Conservation (phyloP, 1,140 invertebrate genomes). For the Leptoteleia sp. region DNA sequence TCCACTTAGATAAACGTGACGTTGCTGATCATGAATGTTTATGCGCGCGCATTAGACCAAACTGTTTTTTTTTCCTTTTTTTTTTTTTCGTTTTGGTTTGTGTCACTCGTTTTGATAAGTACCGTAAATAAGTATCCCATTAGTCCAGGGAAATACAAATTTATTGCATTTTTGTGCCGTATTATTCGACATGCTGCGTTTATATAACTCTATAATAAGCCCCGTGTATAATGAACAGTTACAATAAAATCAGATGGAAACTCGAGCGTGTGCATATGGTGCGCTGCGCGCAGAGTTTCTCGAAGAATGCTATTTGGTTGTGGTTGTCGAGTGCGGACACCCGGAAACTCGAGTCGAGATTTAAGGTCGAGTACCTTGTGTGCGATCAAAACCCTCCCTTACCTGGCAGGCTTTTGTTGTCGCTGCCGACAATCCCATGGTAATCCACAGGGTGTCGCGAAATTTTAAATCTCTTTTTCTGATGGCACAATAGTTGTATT, state of each 20-base stretch:
- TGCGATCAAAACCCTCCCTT: conserved; percentile 58
- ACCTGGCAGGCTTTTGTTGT: conserved; percentile 60
- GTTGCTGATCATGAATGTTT: conserved; percentile 14
- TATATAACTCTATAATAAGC: conserved; percentile 57
- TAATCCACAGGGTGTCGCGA: conserved; percentile 65
- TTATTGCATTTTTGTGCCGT: conserved; percentile 27
- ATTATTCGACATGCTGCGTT: conserved; percentile 38
- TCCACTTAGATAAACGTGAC: conserved; percentile 6
- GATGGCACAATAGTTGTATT: conserved; percentile 25
- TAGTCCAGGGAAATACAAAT: conserved; percentile 9
- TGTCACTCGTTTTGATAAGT: conserved; percentile 1
- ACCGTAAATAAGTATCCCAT: conserved; percentile 16
- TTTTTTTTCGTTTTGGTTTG: conserved; percentile 6
- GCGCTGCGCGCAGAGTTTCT: conserved; percentile 19
- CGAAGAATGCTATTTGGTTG: conserved; percentile 62
- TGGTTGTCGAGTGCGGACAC: conserved; percentile 62
- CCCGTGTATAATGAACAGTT: conserved; percentile 56
- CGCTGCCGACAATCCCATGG: conserved; percentile 39
- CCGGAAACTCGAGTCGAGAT: conserved; percentile 65
- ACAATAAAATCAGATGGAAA: conserved; percentile 62
- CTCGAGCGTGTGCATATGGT: conserved; percentile 64
- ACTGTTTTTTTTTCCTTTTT: no score
- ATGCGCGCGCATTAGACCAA: no score
- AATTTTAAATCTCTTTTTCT: conserved; percentile 50
- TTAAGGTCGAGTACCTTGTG: conserved; percentile 66